These are phyloP conservation scores for Drosophila simulans DNA, from an alignment of 1,140 invertebrate species.

Conservation along the genomic window DNA sequence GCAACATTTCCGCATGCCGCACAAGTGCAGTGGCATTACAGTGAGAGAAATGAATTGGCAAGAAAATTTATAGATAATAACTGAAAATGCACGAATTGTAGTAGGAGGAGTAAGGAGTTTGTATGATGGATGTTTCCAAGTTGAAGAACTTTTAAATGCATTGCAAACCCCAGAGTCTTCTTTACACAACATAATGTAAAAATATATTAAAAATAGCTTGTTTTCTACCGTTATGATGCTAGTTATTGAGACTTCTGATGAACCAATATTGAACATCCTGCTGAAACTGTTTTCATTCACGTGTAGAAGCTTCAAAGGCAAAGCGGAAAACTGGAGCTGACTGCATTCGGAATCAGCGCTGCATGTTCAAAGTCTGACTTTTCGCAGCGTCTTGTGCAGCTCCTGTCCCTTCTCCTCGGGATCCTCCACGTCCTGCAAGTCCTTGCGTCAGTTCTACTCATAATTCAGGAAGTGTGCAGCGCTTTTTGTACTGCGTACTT, in stretches of 20 bases:
- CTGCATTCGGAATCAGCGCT: slow-evolving; percentile 67
- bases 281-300: neutral
- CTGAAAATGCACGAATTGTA: no score
- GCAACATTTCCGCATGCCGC: slow-evolving; percentile 64
- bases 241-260: no score
- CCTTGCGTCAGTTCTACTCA: slow-evolving; percentile 44
- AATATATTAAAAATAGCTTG: neutral
- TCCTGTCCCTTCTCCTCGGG: neutral
- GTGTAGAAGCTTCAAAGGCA: slow-evolving; percentile 27
- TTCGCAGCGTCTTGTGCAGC: slow-evolving; percentile 39
- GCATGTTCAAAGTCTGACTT: slow-evolving; percentile 49
- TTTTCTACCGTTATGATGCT: no score
- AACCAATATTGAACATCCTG: no score
- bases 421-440: neutral
- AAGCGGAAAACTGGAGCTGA: slow-evolving; percentile 23
- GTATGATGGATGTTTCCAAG: no score
- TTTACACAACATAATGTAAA: no score
- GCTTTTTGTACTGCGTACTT: slow-evolving; percentile 57
- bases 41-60: neutral
- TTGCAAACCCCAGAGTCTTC: no score
- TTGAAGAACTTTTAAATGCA: no score
- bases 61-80: no score
- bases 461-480: slow-evolving; percentile 77
- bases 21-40: slow-evolving; percentile 27
- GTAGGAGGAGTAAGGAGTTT: no score